Evolutionary conservation across 2,888 invertebrate species (phyloP).

Genomic region (Rutpela maculata): DNA sequence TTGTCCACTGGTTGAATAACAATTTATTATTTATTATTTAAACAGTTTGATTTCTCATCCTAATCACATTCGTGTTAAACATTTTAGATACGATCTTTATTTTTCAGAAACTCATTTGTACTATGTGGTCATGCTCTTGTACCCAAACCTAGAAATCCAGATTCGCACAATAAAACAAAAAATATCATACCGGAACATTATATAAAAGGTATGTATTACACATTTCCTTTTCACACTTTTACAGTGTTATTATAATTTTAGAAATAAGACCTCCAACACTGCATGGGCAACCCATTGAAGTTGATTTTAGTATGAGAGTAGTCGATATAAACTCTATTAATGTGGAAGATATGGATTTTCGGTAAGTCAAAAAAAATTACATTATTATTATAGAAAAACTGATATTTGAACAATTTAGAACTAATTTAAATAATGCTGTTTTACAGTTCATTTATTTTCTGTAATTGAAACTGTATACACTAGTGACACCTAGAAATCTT

Average conservation of each 20-base stretch:
- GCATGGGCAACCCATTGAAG: conserved; percentile 83
- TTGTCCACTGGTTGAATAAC: no score
- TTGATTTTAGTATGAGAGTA: conserved; percentile 88
- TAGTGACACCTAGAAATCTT: no score
- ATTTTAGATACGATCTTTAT: no score
- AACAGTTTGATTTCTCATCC: no score
- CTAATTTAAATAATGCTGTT: no score
- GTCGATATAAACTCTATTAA: conserved; percentile 92
- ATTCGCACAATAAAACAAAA: conserved; percentile 61
- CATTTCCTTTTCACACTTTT: neutral
- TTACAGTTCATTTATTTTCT: no score
- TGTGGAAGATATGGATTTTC: conserved; percentile 92
- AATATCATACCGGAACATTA: conserved; percentile 64
- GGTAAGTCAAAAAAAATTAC: conserved; percentile 78
- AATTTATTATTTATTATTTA: no score
- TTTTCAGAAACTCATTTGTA: conserved; percentile 27
- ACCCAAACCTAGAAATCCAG: conserved; percentile 61
- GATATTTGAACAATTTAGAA: no score
- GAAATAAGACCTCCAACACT: conserved; percentile 87
- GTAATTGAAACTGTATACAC: no score
- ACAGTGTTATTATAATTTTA: conserved; percentile 64
- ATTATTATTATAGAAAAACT: no score
- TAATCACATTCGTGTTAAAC: no score
- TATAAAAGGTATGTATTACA: conserved; percentile 60
- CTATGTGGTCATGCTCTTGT: conserved; percentile 47